Evolutionary conservation across 2,113 vertebrate genomes (phyloP).

Genomic region (Sinosuthora webbiana): DNA sequence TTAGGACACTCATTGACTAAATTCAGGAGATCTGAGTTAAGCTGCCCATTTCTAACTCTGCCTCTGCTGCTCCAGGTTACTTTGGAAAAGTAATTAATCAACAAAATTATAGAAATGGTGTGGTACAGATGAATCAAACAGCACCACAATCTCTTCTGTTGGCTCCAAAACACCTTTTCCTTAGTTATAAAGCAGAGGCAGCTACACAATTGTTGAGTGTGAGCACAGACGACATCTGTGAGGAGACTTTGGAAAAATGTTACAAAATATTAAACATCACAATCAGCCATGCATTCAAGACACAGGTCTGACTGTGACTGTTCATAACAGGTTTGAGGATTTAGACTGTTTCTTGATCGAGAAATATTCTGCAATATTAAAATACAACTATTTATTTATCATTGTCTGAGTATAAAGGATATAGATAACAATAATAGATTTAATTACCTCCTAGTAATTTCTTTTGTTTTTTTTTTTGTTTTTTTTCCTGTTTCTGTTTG

Average conservation of each 20-base stretch:
- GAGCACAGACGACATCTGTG: fast-evolving
- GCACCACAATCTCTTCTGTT: not conserved
- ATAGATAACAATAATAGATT: not conserved
- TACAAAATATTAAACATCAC: not conserved
- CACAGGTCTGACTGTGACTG: not conserved
- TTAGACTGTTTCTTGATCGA: not conserved
- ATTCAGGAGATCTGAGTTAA: not conserved
- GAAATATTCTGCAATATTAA: not conserved
- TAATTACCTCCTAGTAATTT: not conserved
- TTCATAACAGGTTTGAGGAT: not conserved
- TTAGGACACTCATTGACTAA: not conserved
- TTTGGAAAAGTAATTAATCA: not conserved
- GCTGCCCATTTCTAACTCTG: not conserved
- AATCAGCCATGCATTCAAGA: not conserved
- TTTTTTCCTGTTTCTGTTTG: not conserved
- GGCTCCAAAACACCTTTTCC: not conserved
- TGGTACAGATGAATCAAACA: not conserved
- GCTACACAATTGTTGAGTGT: not conserved
- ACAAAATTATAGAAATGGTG: not conserved
- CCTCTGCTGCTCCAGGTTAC: not conserved
- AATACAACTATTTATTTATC: not conserved
- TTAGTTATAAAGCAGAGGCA: not conserved
- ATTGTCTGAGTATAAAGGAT: not conserved
- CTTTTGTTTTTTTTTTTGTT: fast-evolving
- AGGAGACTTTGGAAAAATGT: not conserved